Evolutionary conservation across 2,113 vertebrate species (phyloP).

Genomic region (Nestor notabilis): DNA sequence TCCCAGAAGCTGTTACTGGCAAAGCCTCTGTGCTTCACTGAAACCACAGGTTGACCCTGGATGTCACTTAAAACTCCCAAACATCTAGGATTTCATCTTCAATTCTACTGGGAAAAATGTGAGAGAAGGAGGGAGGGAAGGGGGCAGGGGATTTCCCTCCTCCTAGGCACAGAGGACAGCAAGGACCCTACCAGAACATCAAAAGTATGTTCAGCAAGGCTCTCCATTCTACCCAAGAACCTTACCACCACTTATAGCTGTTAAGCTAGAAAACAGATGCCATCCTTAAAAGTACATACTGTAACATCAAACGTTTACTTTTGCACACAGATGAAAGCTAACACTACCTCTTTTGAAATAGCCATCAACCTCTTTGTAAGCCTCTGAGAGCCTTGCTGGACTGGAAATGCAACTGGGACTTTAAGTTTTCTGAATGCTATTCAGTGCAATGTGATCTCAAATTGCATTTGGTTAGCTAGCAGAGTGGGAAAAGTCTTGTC

Average conservation of each 20-base stretch:
- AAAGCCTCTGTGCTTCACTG: background rate
- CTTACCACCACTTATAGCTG: background rate
- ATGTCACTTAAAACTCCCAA: background rate
- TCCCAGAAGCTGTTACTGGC: background rate
- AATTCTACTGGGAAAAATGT: background rate
- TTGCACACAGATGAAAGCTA: background rate
- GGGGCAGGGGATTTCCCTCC: background rate
- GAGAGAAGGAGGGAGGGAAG: background rate
- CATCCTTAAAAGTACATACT: background rate
- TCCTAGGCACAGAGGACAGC: background rate
- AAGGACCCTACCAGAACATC: background rate
- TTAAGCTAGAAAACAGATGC: background rate
- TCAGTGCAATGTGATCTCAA: background rate
- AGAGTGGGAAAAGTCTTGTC: background rate
- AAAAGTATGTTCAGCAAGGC: background rate
- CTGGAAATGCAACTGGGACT: background rate
- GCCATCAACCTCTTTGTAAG: background rate
- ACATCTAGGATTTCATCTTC: background rate
- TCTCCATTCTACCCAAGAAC: background rate
- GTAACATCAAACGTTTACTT: background rate
- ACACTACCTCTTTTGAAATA: background rate
- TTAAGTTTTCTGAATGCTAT: background rate
- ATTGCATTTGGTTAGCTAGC: background rate
- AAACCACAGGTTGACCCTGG: background rate
- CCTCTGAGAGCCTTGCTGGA: background rate